Evolutionary conservation across 2,113 vertebrate species (phyloP).

Genomic region (Macrotus californicus): DNA sequence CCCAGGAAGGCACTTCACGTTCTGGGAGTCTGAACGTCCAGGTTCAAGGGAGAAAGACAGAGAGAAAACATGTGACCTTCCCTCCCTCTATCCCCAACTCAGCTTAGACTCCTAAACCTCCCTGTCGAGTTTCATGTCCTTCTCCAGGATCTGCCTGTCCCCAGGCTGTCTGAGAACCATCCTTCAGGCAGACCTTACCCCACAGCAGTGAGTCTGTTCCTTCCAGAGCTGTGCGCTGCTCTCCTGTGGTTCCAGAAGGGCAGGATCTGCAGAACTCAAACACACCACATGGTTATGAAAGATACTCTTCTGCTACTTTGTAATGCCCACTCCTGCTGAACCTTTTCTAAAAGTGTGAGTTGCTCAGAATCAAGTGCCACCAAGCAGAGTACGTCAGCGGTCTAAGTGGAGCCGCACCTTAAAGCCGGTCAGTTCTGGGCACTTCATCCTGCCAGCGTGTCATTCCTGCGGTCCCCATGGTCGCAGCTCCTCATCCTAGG

Average conservation of each 20-base stretch:
- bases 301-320: neutral
- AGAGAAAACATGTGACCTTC: neutral
- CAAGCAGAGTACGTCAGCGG: too few relatives aligned
- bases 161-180: too few relatives aligned
- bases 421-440: neutral
- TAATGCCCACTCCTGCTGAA: neutral
- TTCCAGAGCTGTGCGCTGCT: accelerated
- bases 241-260: neutral
- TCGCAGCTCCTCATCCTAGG: too few relatives aligned
- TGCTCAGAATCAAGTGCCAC: neutral
- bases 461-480: accelerated
- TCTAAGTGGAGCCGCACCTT: neutral
- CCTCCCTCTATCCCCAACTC: neutral
- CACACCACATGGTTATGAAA: accelerated
- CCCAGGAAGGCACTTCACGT: neutral
- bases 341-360: neutral
- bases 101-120: neutral
- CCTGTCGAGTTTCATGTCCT: neutral
- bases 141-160: too few relatives aligned
- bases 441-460: accelerated
- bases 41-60: neutral
- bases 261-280: neutral
- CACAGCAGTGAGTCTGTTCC: too few relatives aligned
- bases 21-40: too few relatives aligned
- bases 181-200: too few relatives aligned